Base-by-base conservation (phyloP, 1,140 invertebrate species). In the Drosophila melanica region DNA sequence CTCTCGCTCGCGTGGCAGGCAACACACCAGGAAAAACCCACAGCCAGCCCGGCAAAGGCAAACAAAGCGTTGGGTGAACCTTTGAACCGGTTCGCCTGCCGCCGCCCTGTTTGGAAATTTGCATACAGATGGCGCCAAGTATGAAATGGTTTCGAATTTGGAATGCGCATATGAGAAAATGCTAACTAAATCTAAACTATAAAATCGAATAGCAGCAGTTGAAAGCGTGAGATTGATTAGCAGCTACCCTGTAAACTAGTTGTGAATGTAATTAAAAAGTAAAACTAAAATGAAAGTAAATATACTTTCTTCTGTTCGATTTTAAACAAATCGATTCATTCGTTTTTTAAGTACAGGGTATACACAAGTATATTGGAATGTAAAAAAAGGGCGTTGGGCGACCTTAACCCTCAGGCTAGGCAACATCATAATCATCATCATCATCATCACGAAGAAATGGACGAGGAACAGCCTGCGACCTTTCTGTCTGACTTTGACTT, bases 61-160 rank as follows among this genome's bases (percentile, higher is more conserved):
- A 39, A 51, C 51, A 35, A 33, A 10, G 8, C 54, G 23, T 27
- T 64, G 60, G 41, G 20, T 16, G 6, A 14, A 16, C 33, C 54
- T 55, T 58, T 47, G 16, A 53, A 45, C 48, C 27, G 14, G 14
- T 50, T 58, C 33, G 3, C 16, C 4, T 2, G 11, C 5, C 20
- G n/a, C 39, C 23, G 14, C 12, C 7, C 27, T 44, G 7, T 44
- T 20, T 53, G n/a, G 23, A 57, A 75, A 82, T 78, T 79, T 78
- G 66, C 75, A 67, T 82, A 60, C 75, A 81, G 50, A 75, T 81
- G 79, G 75, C 70, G 75, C 62, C 60, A 65, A 64, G 20, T 50
- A 45, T 9, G 5, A 50, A 50, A 59, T 58, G 35, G 33, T 10
- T 45, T 76, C 44, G 14, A 48, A 37, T 66, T 66, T 54, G 14